Percentiles rank a stretch among this genome's conserved stretches.
phyloP scores from a whole-genome alignment of 2,888 invertebrate genomes.

The Zaprionus obscuricornis region DNA sequence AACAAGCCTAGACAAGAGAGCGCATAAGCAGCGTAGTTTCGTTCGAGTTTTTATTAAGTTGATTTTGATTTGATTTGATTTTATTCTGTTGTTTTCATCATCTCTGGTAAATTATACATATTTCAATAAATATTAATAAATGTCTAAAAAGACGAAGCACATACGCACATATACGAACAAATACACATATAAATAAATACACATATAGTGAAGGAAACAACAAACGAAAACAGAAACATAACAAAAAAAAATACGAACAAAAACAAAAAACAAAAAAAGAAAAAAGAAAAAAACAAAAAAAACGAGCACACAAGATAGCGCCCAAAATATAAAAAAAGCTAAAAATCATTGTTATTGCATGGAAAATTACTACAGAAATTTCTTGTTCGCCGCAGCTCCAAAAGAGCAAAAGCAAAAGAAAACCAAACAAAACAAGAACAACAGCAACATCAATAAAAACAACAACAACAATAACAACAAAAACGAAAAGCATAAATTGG shows the following conservation, averaged over 20 bases:
- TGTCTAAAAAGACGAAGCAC: conserved; percentile 7
- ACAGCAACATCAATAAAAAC: conserved; percentile 38
- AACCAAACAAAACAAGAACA: conserved; percentile 29
- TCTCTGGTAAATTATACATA: conserved; percentile 47
- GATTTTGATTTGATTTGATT: conserved; percentile 12
- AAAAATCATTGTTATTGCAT: conserved; percentile 68
- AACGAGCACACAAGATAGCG: conserved; percentile 32
- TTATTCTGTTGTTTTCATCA: conserved; percentile 33
- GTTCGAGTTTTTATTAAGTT: conserved; percentile 48
- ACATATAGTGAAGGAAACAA: background rate
- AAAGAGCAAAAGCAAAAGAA: conserved; percentile 35
- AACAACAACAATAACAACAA: conserved; percentile 26
- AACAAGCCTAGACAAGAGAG: conserved; percentile 4
- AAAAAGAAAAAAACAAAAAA: conserved; percentile 20
- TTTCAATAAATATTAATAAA: conserved; percentile 11
- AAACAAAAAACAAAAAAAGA: conserved; percentile 17
- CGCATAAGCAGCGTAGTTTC: conserved; percentile 35
- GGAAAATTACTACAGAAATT: conserved; percentile 71
- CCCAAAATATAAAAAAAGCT: conserved; percentile 39
- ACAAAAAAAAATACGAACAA: conserved; percentile 2
- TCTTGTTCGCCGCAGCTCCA: conserved; percentile 43
- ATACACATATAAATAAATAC: too few relatives aligned
- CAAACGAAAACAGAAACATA: conserved; percentile 1
- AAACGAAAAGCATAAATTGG: conserved; percentile 50
- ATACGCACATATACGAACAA: too few relatives aligned